Conservation (phyloP, 2,888 invertebrate genomes). For the Dryobotodes eremita region DNA sequence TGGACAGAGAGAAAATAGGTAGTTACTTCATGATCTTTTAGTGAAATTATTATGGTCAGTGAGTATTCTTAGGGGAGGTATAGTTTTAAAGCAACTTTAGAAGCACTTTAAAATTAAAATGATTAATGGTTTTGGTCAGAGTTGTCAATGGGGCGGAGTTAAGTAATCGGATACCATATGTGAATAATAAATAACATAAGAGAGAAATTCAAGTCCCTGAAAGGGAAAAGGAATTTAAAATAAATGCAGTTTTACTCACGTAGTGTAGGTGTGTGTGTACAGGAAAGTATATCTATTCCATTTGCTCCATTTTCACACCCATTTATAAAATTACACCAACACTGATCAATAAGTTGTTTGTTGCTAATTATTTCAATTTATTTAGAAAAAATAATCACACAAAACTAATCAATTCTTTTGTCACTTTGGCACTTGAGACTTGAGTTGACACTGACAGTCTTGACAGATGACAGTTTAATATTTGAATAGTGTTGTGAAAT, state of each 20-base stretch:
- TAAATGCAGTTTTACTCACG: neutral
- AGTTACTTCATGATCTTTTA: neutral
- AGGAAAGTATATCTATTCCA: neutral
- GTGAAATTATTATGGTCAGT: neutral
- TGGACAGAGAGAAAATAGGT: neutral
- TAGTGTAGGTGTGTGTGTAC: neutral
- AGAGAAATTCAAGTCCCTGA: neutral
- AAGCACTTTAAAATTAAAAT: neutral
- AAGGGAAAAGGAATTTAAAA: neutral
- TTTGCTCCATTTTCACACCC: neutral
- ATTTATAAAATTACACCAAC: neutral
- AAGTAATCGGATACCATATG: neutral
- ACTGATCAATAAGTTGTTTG: neutral
- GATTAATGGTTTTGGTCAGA: neutral
- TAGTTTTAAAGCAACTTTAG: neutral
- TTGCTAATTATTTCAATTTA: neutral
- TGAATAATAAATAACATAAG: neutral
- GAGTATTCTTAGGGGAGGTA: too few relatives aligned
- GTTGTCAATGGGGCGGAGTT: neutral
- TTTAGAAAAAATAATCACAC: neutral
- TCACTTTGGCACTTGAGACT: neutral
- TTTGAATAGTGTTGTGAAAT: too few relatives aligned
- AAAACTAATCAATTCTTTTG: neutral
- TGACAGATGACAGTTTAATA: constrained; percentile 3
- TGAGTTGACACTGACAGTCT: too few relatives aligned